phyloP scores from a whole-genome alignment of 1,140 invertebrate genomes.

The Andricus grossulariae region DNA sequence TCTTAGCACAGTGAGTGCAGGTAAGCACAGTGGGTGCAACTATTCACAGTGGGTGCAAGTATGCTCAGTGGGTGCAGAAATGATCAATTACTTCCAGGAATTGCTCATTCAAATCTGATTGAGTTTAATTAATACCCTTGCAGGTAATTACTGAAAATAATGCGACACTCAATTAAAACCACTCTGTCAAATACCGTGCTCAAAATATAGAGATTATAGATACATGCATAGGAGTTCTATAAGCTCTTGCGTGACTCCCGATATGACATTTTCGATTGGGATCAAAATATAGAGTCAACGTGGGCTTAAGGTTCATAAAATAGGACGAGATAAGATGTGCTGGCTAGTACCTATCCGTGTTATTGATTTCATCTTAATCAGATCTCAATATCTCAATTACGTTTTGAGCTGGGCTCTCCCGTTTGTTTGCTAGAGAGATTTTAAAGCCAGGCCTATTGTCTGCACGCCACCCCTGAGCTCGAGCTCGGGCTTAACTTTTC shows the following conservation, averaged over 20 bases:
- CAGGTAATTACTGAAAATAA: too few relatives aligned
- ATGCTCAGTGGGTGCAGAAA: too few relatives aligned
- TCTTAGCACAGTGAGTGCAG: too few relatives aligned
- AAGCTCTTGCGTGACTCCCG: not conserved
- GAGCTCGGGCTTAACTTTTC: constrained; percentile 71
- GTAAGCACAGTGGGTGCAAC: too few relatives aligned
- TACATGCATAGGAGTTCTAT: too few relatives aligned
- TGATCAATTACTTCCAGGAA: too few relatives aligned
- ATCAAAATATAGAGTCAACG: constrained; percentile 4
- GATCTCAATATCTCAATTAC: constrained; percentile 76
- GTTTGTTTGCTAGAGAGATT: constrained; percentile 73
- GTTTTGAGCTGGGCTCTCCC: constrained; percentile 67
- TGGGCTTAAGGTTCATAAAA: not conserved
- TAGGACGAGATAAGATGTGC: constrained; percentile 12
- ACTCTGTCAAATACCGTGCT: not conserved
- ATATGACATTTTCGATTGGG: constrained; percentile 5
- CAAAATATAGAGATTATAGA: too few relatives aligned
- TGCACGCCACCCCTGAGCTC: constrained; percentile 68
- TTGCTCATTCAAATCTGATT: too few relatives aligned
- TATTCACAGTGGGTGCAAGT: too few relatives aligned
- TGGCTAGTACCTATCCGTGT: constrained; percentile 45
- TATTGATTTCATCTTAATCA: constrained; percentile 76
- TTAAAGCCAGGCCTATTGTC: constrained; percentile 71
- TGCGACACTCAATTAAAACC: too few relatives aligned
- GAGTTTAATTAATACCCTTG: too few relatives aligned